Percentiles rank a stretch among this genome's conserved stretches.
phyloP scores from a whole-genome alignment of 2,797 vertebrate species.

The Epinephelus malabaricus region DNA sequence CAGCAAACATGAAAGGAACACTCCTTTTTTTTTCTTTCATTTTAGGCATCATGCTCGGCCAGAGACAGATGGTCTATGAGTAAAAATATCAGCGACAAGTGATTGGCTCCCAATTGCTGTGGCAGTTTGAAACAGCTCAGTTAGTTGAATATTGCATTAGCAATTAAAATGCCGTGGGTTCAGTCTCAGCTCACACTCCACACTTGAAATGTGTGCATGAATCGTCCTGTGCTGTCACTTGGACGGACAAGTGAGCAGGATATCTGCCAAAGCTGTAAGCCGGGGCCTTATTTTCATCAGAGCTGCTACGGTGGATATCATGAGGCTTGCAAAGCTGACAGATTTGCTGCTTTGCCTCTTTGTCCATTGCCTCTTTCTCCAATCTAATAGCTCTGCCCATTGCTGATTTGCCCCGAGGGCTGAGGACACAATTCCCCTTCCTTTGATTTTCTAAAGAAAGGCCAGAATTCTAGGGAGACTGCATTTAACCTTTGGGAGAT shows the following conservation, averaged over 20 bases:
- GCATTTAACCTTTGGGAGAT: conserved; percentile 81
- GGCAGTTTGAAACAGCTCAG: conserved; percentile 40
- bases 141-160: conserved; percentile 35
- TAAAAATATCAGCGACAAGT: conserved; percentile 49
- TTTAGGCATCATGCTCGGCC: conserved; percentile 3
- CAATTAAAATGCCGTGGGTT: conserved; percentile 23
- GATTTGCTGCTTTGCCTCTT: conserved; percentile 55
- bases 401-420: conserved; percentile 67
- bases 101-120: conserved; percentile 42
- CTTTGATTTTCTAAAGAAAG: conserved; percentile 77
- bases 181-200: conserved; percentile 20
- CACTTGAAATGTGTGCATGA: conserved; percentile 35
- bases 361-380: conserved; percentile 60
- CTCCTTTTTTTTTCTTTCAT: conserved; percentile 1
- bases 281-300: conserved; percentile 51
- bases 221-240: conserved; percentile 54
- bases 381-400: conserved; percentile 70
- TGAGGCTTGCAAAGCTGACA: conserved; percentile 59
- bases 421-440: conserved; percentile 62
- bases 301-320: conserved; percentile 43
- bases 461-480: conserved; percentile 65
- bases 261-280: conserved; percentile 65
- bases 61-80: conserved; percentile 40
- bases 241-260: conserved; percentile 69
- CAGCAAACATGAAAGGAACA: conserved; percentile 5